These are phyloP conservation scores for Pantherophis guttatus DNA, from an alignment of 2,113 vertebrate species.

Conservation along the genomic window DNA sequence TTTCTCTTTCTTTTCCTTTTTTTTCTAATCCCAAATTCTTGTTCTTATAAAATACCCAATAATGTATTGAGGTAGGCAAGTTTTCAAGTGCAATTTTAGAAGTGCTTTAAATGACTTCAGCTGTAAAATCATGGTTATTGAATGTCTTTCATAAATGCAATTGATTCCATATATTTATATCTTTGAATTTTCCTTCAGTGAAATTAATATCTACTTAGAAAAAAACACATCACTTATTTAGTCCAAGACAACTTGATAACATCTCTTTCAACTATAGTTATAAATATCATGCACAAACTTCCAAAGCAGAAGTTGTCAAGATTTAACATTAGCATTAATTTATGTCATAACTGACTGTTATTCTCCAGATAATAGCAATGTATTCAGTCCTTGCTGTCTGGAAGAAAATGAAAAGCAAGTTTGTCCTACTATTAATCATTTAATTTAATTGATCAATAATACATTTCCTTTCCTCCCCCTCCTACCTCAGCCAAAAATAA, in stretches of 20 bases:
- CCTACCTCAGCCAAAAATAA: slow-evolving; percentile 18
- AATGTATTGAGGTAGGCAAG: slow-evolving; percentile 51
- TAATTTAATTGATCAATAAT: slow-evolving; percentile 72
- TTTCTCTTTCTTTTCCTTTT: background rate
- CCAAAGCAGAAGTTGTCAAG: slow-evolving; percentile 68
- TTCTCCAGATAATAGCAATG: slow-evolving; percentile 64
- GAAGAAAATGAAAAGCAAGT: slow-evolving; percentile 63
- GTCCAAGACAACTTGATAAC: slow-evolving; percentile 65
- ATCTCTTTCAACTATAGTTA: slow-evolving; percentile 69
- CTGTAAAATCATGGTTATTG: slow-evolving; percentile 41
- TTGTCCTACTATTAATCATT: slow-evolving; percentile 72
- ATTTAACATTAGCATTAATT: slow-evolving; percentile 74
- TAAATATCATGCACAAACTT: slow-evolving; percentile 69
- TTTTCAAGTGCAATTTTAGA: slow-evolving; percentile 43
- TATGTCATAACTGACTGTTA: slow-evolving; percentile 66
- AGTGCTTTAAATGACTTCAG: slow-evolving; percentile 46
- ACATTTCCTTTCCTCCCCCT: slow-evolving; percentile 53
- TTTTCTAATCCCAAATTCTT: slow-evolving; percentile 34
- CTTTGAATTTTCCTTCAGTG: slow-evolving; percentile 54
- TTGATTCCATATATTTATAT: slow-evolving; percentile 57
- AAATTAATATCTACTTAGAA: slow-evolving; percentile 63
- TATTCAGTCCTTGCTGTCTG: slow-evolving; percentile 63
- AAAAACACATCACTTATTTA: slow-evolving; percentile 58
- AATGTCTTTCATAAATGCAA: slow-evolving; percentile 51
- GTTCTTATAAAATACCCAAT: slow-evolving; percentile 41